Conservation (phyloP, 2,888 invertebrate species). For the Agapostemon virescens region DNA sequence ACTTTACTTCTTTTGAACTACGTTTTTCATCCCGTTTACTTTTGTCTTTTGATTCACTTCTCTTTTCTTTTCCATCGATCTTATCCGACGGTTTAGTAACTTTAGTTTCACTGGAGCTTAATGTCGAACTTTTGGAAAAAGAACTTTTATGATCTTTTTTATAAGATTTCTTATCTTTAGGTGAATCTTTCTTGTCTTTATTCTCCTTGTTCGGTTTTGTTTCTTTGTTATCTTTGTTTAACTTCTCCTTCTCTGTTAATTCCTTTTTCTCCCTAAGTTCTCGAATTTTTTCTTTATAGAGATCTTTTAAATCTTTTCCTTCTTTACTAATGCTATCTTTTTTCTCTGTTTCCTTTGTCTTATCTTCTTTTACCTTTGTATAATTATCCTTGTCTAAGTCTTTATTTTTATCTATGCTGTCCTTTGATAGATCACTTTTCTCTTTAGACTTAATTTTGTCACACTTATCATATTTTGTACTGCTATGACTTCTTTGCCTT, state of each 20-base stretch:
- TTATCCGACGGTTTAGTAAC: constrained; percentile 66
- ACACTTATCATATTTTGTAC: constrained; percentile 66
- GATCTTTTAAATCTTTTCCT: constrained; percentile 77
- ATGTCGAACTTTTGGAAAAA: constrained; percentile 68
- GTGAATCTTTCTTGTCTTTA: constrained; percentile 73
- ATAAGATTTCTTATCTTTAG: constrained; percentile 72
- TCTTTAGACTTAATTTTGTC: constrained; percentile 68
- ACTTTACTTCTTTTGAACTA: constrained; percentile 63
- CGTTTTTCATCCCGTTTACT: constrained; percentile 69
- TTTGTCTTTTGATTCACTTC: constrained; percentile 71
- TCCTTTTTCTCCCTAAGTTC: constrained; percentile 78
- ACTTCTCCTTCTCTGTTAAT: constrained; percentile 78
- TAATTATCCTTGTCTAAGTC: constrained; percentile 64
- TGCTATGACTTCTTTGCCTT: constrained; percentile 63
- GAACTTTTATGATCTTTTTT: constrained; percentile 73
- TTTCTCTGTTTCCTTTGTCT: constrained; percentile 69
- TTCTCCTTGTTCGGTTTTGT: constrained; percentile 71
- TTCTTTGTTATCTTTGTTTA: constrained; percentile 73
- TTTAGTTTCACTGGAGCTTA: constrained; percentile 72
- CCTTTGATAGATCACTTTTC: constrained; percentile 55
- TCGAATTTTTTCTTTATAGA: constrained; percentile 79
- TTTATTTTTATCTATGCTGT: constrained; percentile 64
- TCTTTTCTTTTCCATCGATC: constrained; percentile 69
- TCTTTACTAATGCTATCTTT: constrained; percentile 71
- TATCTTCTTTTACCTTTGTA: constrained; percentile 67